Evolutionary conservation across 2,797 vertebrate species (phyloP).

Genomic region (Pangasius djambal): DNA sequence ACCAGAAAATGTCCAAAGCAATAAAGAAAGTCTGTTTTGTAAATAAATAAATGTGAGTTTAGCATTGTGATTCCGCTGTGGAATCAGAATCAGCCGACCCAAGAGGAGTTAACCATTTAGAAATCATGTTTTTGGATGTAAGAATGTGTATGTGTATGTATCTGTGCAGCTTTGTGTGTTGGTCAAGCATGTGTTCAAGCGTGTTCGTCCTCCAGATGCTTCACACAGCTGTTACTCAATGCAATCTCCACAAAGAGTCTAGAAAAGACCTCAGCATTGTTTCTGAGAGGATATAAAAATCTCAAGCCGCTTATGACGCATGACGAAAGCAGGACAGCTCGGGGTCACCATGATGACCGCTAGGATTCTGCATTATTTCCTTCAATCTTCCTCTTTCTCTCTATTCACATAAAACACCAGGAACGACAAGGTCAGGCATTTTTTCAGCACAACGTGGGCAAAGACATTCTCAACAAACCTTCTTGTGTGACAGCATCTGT

Average conservation of each 20-base stretch:
- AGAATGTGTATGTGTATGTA: too few species aligned
- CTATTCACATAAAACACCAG: background rate
- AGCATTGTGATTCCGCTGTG: background rate
- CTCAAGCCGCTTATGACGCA: background rate
- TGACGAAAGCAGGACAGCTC: background rate
- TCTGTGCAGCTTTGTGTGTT: background rate
- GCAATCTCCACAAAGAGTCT: background rate
- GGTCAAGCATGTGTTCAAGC: background rate
- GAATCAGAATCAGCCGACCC: background rate
- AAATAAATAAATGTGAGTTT: too few species aligned
- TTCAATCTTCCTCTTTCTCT: background rate
- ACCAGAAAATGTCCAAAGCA: too few species aligned
- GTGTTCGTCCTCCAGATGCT: background rate
- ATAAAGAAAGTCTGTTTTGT: too few species aligned
- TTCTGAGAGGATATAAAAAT: background rate
- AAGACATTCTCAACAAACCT: background rate
- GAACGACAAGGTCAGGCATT: background rate
- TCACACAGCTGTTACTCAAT: background rate
- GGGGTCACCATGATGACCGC: background rate
- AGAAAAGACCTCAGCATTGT: background rate
- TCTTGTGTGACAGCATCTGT: background rate
- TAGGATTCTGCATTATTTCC: background rate
- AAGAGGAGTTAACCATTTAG: too few species aligned
- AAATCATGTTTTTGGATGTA: too few species aligned
- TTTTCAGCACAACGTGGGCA: background rate